Conservation (phyloP, 1,140 invertebrate genomes). For the Hylaeus anthracinus region DNA sequence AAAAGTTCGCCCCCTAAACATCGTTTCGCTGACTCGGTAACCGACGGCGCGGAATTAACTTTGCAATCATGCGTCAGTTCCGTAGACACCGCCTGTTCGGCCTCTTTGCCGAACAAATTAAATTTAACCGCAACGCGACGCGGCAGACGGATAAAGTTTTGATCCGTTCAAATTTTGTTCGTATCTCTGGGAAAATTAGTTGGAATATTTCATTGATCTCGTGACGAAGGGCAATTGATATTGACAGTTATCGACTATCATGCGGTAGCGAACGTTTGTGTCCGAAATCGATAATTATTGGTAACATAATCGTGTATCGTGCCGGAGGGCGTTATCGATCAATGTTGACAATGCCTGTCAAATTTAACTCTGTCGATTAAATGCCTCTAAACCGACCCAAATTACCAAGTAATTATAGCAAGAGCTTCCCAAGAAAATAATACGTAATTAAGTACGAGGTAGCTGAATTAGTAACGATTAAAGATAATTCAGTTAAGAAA, state of each 20-base stretch:
- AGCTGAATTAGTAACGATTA: too few relatives aligned
- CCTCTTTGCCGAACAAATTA: slow-evolving; percentile 9
- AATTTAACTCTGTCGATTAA: neutral
- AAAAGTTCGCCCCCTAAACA: slow-evolving; percentile 6
- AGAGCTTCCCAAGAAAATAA: too few relatives aligned
- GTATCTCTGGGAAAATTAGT: neutral
- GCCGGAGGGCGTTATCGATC: neutral
- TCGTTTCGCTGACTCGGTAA: too few relatives aligned
- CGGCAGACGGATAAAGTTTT: neutral
- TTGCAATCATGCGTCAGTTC: slow-evolving; percentile 8
- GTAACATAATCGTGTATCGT: neutral
- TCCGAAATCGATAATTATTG: neutral
- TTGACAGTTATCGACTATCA: neutral
- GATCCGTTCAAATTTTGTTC: neutral
- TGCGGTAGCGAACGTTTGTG: neutral
- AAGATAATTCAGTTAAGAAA: too few relatives aligned
- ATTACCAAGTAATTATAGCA: too few relatives aligned
- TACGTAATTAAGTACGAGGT: too few relatives aligned
- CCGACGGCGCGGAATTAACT: slow-evolving; percentile 22
- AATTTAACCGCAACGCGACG: neutral
- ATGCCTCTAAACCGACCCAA: neutral
- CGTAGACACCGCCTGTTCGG: slow-evolving; percentile 1
- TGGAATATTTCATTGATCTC: neutral
- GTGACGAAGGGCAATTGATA: neutral
- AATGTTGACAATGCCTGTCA: neutral